These are phyloP conservation scores for Paramormyrops hopkinsi DNA, from an alignment of 2,797 vertebrate genomes.

Conservation along the genomic window DNA sequence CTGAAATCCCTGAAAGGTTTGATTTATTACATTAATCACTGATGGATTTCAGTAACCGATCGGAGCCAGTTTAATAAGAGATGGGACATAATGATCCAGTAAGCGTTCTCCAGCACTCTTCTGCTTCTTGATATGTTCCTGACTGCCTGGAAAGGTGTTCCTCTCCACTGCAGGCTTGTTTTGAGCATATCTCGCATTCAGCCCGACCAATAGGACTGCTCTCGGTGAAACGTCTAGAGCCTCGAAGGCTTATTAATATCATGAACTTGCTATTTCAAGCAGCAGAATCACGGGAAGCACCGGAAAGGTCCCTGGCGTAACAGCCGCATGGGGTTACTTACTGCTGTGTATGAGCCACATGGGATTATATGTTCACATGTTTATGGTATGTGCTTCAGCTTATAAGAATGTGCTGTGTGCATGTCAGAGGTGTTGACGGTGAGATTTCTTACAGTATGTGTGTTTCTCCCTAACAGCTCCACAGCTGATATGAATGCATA, in stretches of 20 bases:
- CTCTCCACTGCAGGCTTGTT: neutral
- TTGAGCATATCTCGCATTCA: neutral
- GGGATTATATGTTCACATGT: neutral
- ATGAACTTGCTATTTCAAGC: neutral
- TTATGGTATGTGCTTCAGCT: neutral
- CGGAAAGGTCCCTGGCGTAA: neutral
- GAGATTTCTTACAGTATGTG: neutral
- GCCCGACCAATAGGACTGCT: neutral
- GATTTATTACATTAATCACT: neutral
- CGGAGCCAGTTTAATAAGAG: neutral
- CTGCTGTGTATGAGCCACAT: neutral
- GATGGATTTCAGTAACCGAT: neutral
- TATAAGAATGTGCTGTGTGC: neutral
- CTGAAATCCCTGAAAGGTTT: neutral
- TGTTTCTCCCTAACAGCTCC: neutral
- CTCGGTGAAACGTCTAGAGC: neutral
- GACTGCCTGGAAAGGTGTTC: neutral
- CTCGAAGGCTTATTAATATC: neutral
- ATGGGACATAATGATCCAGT: neutral
- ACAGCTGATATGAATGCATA: neutral
- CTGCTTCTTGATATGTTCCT: neutral
- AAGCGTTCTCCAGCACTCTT: neutral
- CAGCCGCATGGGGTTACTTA: neutral
- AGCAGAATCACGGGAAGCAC: neutral
- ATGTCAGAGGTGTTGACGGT: neutral